These are phyloP conservation scores for Podarcis raffonei DNA, from an alignment of 2,113 vertebrate genomes.

Conservation along the genomic window DNA sequence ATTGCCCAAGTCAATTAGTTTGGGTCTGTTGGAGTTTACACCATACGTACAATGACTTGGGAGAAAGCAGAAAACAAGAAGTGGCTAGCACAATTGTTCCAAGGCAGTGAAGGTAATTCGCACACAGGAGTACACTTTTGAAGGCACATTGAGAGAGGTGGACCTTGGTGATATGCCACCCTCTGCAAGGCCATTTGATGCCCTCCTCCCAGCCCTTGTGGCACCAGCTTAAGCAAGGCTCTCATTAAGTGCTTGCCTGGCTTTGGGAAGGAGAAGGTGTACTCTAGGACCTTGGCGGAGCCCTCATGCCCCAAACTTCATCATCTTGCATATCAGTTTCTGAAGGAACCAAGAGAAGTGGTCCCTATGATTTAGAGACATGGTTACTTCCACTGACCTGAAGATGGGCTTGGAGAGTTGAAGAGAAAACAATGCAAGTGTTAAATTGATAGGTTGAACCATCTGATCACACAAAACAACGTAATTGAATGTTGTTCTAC, in stretches of 20 bases:
- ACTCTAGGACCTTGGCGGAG: no score
- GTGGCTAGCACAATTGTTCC: not conserved
- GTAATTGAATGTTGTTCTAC: not conserved
- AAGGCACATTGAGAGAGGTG: not conserved
- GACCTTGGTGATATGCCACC: no score
- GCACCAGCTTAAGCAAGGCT: no score
- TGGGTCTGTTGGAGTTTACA: not conserved
- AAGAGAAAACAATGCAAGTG: constrained; percentile 23
- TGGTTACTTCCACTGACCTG: not conserved
- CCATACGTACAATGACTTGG: not conserved
- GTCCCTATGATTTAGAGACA: no score
- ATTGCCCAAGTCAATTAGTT: no score
- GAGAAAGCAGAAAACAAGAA: not conserved
- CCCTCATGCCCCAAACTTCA: no score
- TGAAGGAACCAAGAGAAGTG: not conserved
- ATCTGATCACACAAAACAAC: constrained; percentile 11
- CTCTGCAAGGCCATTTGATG: no score
- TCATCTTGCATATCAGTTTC: not conserved
- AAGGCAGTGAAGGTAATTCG: not conserved
- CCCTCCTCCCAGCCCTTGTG: no score
- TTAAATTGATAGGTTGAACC: constrained; percentile 35
- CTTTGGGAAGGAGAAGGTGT: no score
- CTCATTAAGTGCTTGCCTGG: no score
- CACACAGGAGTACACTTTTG: not conserved
- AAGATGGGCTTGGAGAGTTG: constrained; percentile 1